Base-by-base conservation (phyloP, 2,888 invertebrate genomes). In the Drosophila mayaguana region DNA sequence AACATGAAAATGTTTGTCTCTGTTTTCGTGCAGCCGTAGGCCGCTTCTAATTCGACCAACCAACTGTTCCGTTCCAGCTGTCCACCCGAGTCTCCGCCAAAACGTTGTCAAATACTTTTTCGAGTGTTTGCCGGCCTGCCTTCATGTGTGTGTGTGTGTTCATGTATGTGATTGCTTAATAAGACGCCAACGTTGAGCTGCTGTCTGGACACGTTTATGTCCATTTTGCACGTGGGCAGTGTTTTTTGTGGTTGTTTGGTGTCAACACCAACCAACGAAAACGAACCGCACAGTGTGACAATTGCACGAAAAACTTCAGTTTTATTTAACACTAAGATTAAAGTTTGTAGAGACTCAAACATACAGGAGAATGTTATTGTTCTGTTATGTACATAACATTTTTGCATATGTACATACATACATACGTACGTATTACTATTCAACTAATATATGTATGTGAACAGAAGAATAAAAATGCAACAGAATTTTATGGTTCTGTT, bases 211-310 rank as follows among this genome's bases (percentile, higher is more conserved):
- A 63, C 46, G 53, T 61, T 73, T 66, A 61, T 22, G 61, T 75
- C 73, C 85, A 76, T 70, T 84, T 83, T 86, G 83, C 83, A 83
- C 86, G 83, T 83, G 83, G 83, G 83, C 88, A 73, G 75, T 75
- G 20, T 79, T 63, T 78, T 56, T 43, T 56, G 55, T 55, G 42
- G 72, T 57, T 71, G 79, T 68, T 79, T 70, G 40, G 62, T 72
- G 72, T 76, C 77, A 77, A 72, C 64, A 56, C 36, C 55, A 59
- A 72, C 18, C 66, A 53, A 81, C 65, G 71, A 64, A 63, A 72
- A 34, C 28, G 34, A 63, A 66, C 43, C 63, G 75, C 69, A 75
- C 69, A 79, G 57, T 78, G 54, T 54, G 68, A 45, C 34, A 51
- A 56, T 50, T 50, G 38, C 48, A 34, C 36, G 18, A 50, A 50